phyloP scores from a whole-genome alignment of 2,888 invertebrate genomes.

The Acanthosepion pharaonis region DNA sequence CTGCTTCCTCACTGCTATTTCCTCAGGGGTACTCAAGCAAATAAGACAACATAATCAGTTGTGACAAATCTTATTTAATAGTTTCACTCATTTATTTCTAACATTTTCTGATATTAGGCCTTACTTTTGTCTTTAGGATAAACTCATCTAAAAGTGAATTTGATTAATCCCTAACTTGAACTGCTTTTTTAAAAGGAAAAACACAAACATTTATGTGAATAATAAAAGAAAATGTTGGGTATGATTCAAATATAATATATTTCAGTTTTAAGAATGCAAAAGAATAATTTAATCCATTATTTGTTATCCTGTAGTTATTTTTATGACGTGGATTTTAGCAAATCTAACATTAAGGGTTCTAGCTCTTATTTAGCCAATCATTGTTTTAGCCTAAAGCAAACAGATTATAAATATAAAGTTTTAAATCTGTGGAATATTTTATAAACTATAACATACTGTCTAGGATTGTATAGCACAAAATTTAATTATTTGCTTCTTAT shows the following conservation, averaged over 20 bases:
- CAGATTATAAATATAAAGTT: too few species aligned
- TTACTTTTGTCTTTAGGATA: neutral
- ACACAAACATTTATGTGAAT: neutral
- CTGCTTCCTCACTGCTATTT: neutral
- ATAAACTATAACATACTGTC: too few species aligned
- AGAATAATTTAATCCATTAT: too few species aligned
- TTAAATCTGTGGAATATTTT: too few species aligned
- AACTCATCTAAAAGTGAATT: neutral
- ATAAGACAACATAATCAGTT: slow-evolving; percentile 33
- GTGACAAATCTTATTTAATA: neutral
- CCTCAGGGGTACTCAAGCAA: neutral
- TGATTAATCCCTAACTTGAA: slow-evolving; percentile 1
- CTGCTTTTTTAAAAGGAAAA: neutral
- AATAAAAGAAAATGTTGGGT: neutral
- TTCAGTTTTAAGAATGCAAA: too few species aligned
- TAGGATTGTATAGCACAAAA: too few species aligned
- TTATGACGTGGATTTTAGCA: too few species aligned
- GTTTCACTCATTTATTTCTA: neutral
- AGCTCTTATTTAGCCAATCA: too few species aligned
- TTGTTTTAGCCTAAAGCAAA: too few species aligned
- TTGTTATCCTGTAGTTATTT: too few species aligned
- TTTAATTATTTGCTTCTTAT: too few species aligned
- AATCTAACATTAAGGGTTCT: too few species aligned
- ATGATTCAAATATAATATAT: neutral
- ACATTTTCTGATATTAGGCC: neutral